Base-by-base conservation (phyloP, 53 echinoderm and acorn worm genomes). In the Mesocentrotus franciscanus region DNA sequence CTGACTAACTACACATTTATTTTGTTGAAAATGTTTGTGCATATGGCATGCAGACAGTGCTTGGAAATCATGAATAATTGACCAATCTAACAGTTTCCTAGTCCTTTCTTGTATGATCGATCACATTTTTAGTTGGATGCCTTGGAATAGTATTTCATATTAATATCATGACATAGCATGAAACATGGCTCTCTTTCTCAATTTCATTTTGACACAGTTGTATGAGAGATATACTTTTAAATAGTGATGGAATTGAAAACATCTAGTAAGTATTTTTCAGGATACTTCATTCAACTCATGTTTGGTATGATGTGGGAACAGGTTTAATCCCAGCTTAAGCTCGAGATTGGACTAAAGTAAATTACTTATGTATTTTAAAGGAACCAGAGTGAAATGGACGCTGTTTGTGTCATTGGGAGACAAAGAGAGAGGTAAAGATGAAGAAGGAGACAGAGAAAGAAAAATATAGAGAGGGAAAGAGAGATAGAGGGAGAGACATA, bases 1-100 rank as follows among this genome's bases (percentile, higher is more conserved):
- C 27, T n/a, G 58, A 87, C 87, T 87, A 87, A 87, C 87, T 0
- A 26, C 75, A 20, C 20, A 87, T 57, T 84, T 87, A n/a, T 87
- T 55, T 35, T 56, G 24, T 42, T 36, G 55, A 57, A 12, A 57
- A 58, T 7, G 5, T 30, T n/a, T 56, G 49, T 84, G 39, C 84
- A 42, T 76, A 76, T 84, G 56, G 29, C 87, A 87, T 87, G 85
- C 49, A 55, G 85, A 49, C 24, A 18, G 24, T 85, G 56, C 85
- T 15, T 85, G 49, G 26, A 75, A n/a, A 75, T 75, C 11, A 75
- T 75, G 58, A 87, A 87, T 57, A n/a, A 57, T 84, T 84, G 6
- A 84, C 42, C 35, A 36, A 79, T 36, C 8, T 35, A 79, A 13
- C 35, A 49, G 9, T 84, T 84, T 17, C 1, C 24, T 66, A 84